phyloP scores from a whole-genome alignment of 2,797 vertebrate genomes.

The Neoniphon sammara region DNA sequence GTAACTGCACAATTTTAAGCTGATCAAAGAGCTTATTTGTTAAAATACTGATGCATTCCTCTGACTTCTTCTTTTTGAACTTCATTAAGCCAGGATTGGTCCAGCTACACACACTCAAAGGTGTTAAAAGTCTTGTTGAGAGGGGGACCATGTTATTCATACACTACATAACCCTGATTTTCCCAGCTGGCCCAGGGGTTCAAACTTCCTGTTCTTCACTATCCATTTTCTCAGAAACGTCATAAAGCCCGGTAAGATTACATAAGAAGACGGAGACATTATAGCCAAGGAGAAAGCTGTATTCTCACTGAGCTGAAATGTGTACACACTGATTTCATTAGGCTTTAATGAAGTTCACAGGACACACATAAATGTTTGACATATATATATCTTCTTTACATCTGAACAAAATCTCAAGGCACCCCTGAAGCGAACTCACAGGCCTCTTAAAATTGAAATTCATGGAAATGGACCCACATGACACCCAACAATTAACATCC shows the following conservation, averaged over 20 bases:
- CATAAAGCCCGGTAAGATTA: not conserved
- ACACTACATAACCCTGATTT: not conserved
- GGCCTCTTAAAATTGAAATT: conserved; percentile 10
- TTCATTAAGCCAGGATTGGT: not conserved
- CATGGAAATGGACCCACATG: conserved; percentile 33
- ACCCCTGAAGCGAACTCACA: conserved; percentile 25
- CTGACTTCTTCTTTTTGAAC: not conserved
- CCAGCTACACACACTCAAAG: not conserved
- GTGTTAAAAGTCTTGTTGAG: conserved; percentile 9
- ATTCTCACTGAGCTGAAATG: conserved; percentile 38
- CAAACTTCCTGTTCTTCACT: conserved; percentile 6
- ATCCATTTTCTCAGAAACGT: conserved; percentile 37
- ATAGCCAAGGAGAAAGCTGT: not conserved
- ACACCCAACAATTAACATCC: conserved; percentile 50
- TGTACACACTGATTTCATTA: conserved; percentile 24
- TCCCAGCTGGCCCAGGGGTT: conserved; percentile 4
- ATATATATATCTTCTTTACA: conserved; percentile 30
- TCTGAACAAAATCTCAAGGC: conserved; percentile 30
- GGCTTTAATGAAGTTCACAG: conserved; percentile 57
- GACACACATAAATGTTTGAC: conserved; percentile 6
- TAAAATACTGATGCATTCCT: not conserved
- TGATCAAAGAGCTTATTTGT: no score
- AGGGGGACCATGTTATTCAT: not conserved
- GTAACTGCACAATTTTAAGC: no score
- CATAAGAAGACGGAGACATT: not conserved